Base-by-base conservation (phyloP, 2,888 invertebrate genomes). In the Mesorhabditis spiculigera region DNA sequence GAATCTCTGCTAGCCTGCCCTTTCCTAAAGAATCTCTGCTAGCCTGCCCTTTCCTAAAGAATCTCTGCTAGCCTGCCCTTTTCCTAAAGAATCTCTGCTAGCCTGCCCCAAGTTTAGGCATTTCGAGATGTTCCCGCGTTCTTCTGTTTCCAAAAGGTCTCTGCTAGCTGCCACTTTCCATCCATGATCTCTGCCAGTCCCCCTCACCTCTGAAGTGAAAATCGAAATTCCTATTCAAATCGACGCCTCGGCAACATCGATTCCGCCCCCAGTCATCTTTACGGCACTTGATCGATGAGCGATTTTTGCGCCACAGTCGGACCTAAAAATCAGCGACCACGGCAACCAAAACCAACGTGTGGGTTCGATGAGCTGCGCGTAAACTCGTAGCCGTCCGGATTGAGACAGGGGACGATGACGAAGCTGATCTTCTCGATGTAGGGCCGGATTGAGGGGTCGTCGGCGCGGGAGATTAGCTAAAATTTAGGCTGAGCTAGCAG, bases 181-280 rank as follows among this genome's bases (percentile, higher is more conserved):
- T 13, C n/a, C 10, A 6, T 13, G 8, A n/a, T 16, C 58, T 50
- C 8, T 50, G 8, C 8, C 10, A n/a, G n/a, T 3, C n/a, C 10
- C 58, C 10, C n/a, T n/a, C 28, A 78, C 79, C 79, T 72, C 76
- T 78, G 76, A 82, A 85, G 66, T 84, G 82, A 67, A 84, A 86
- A 73, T 86, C 84, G 68, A 86, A 86, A 69, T 86, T 86, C 16
- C 86, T 64, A 72, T 86, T 86, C 67, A 86, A 76, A 67, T 86
- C 86, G 43, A 86, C 86, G 10, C 86, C 86, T 13, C 82, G 77
- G 73, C 86, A 86, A 67, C 85, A 85, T n/a, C 79, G 72, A 44
- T 77, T 76, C 5, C 81, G 70, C 42, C 84, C 82, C 81, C 81
- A 85, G n/a, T 71, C 71, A 50, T 82, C 77, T 63, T 78, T 76